These are phyloP conservation scores for Climacteris rufus DNA, from an alignment of 2,113 vertebrate genomes.

Conservation along the genomic window DNA sequence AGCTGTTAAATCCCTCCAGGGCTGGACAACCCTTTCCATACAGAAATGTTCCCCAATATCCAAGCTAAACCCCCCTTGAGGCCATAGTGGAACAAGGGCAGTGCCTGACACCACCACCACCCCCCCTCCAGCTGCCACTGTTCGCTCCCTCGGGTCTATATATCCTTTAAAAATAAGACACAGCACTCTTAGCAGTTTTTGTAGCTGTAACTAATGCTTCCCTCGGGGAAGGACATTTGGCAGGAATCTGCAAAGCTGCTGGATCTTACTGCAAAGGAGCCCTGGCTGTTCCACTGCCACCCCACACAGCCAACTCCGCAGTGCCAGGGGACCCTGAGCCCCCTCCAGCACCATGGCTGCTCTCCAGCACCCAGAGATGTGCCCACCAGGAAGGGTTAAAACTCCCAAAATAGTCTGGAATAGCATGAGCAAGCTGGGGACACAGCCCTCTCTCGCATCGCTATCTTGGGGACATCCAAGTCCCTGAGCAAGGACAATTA, in stretches of 20 bases:
- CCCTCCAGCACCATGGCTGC: background rate
- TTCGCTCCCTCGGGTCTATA: background rate
- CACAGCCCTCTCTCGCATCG: background rate
- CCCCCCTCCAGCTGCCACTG: background rate
- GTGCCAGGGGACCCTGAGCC: background rate
- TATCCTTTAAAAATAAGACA: background rate
- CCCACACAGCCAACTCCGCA: accelerated
- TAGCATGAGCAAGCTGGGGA: accelerated
- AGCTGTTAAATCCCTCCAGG: background rate
- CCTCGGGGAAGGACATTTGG: background rate
- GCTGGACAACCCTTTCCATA: background rate
- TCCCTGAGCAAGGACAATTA: background rate
- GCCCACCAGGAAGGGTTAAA: accelerated
- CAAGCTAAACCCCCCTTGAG: background rate
- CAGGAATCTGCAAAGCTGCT: background rate
- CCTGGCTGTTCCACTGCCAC: background rate
- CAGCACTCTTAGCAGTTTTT: background rate
- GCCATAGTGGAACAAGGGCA: accelerated
- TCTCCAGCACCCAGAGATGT: background rate
- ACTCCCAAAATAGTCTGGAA: background rate
- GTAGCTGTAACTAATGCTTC: background rate
- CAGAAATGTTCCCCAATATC: background rate
- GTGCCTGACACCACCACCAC: accelerated
- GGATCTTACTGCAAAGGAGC: background rate
- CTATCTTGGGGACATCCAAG: background rate